phyloP scores from a whole-genome alignment of 2,797 vertebrate species.

The Nyctibius grandis region DNA sequence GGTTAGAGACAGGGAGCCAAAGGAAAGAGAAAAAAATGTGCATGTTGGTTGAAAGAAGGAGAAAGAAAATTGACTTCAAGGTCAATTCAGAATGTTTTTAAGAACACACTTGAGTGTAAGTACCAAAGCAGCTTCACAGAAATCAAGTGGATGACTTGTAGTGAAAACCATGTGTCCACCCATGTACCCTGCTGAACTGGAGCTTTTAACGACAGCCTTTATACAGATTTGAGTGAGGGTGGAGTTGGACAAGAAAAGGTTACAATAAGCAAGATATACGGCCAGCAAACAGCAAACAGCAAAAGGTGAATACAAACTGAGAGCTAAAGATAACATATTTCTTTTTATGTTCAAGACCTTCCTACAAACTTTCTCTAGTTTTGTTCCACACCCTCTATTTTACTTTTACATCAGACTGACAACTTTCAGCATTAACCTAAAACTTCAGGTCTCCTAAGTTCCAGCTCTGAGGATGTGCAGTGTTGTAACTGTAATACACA shows the following conservation, averaged over 20 bases:
- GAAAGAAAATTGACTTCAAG: neutral
- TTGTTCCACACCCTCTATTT: neutral
- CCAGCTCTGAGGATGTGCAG: neutral
- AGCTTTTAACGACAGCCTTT: neutral
- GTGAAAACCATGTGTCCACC: neutral
- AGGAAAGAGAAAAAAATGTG: neutral
- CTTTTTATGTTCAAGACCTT: neutral
- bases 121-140: neutral
- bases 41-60: neutral
- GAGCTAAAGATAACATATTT: neutral
- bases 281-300: neutral
- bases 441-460: neutral
- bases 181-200: neutral
- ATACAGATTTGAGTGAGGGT: neutral
- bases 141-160: neutral
- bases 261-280: neutral
- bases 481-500: neutral
- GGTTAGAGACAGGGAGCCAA: neutral
- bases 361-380: neutral
- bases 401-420: neutral
- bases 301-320: neutral
- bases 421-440: neutral
- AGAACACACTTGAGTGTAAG: neutral
- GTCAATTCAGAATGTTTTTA: neutral
- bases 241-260: neutral